Evolutionary conservation across 2,797 vertebrate species (phyloP).

Genomic region (Alauda arvensis): DNA sequence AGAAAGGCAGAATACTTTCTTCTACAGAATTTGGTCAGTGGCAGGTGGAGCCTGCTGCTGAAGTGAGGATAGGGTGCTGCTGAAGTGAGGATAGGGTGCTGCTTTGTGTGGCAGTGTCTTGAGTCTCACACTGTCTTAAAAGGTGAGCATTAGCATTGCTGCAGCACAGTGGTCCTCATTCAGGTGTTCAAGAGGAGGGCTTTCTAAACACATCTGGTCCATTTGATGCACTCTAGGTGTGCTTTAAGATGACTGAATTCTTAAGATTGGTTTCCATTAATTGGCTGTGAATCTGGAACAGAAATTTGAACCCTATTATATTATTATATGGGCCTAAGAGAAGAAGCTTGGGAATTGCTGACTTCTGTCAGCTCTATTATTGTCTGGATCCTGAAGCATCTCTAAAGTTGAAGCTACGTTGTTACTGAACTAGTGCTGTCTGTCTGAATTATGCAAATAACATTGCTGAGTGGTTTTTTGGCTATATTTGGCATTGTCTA

Average conservation of each 20-base stretch:
- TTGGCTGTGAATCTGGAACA: not conserved
- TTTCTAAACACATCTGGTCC: not conserved
- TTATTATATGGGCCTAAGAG: not conserved
- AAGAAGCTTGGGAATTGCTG: not conserved
- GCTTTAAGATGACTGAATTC: not conserved
- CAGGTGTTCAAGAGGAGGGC: not conserved
- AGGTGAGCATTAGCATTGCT: not conserved
- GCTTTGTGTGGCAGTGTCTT: not conserved
- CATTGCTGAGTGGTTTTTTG: not conserved
- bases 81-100: not conserved
- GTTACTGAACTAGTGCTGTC: not conserved
- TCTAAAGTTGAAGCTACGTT: not conserved
- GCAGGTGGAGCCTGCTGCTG: not conserved
- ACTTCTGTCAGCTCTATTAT: not conserved
- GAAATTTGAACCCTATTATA: not conserved
- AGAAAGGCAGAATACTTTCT: not conserved
- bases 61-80: not conserved
- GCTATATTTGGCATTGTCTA: rapidly evolving
- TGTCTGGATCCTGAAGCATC: not conserved
- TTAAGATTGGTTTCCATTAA: not conserved
- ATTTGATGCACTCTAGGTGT: not conserved
- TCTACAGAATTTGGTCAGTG: not conserved
- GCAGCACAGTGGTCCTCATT: not conserved
- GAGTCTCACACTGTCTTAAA: not conserved
- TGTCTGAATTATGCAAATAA: not conserved